Evolutionary conservation across 53 echinoderm and acorn worm species (phyloP).

Genomic region (Actinopyga echinites): DNA sequence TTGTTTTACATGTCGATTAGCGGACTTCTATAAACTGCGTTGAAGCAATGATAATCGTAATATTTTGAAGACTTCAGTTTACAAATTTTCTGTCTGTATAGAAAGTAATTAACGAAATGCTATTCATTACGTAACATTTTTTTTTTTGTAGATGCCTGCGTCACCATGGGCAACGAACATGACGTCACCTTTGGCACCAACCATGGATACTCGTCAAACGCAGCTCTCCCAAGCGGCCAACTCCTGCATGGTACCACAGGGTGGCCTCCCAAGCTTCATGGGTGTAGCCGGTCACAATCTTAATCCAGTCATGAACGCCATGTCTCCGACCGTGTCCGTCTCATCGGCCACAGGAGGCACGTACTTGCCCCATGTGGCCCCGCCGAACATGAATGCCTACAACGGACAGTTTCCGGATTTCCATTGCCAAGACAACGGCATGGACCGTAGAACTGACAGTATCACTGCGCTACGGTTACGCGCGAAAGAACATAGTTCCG

Average conservation of each 20-base stretch:
- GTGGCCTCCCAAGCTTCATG: constrained; percentile 93
- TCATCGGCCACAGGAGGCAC: constrained; percentile 48
- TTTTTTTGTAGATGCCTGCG: constrained; percentile 73
- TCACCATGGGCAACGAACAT: constrained; percentile 96
- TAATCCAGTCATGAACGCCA: constrained; percentile 70
- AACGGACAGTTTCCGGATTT: constrained; percentile 89
- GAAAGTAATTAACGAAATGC: too few relatives aligned
- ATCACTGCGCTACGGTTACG: constrained; percentile 89
- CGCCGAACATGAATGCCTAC: constrained; percentile 81
- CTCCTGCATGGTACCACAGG: constrained; percentile 96
- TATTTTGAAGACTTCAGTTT: too few relatives aligned
- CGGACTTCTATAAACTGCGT: too few relatives aligned
- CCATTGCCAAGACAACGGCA: constrained; percentile 66
- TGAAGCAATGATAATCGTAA: too few relatives aligned
- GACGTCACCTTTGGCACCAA: constrained; percentile 84
- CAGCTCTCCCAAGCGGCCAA: constrained; percentile 76
- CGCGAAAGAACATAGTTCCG: constrained; percentile 92
- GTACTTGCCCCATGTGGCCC: constrained; percentile 52
- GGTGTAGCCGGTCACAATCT: constrained; percentile 77
- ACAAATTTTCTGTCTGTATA: too few relatives aligned
- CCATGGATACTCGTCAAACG: constrained; percentile 64
- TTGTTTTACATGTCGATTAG: too few relatives aligned
- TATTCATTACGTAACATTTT: background rate
- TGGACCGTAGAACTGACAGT: constrained; percentile 88
- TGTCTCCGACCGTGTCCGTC: constrained; percentile 50